Percentiles rank a stretch among this genome's conserved stretches.
Evolutionary conservation across 53 echinoderm and acorn worm species (phyloP).

Genomic region (Zoroaster sp.): DNA sequence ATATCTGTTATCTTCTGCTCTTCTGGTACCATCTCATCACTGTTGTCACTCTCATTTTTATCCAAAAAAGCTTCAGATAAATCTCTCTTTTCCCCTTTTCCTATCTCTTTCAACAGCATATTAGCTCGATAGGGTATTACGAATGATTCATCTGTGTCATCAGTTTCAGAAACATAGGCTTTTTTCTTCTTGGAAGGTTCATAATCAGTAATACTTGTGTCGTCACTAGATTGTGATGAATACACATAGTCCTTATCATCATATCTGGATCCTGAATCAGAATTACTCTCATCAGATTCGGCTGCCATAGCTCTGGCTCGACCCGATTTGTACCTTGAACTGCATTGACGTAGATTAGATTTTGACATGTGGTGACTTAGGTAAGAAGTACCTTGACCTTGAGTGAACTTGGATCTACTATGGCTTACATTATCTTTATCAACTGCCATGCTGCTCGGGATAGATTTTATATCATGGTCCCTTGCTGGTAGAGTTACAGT

Average conservation of each 20-base stretch:
- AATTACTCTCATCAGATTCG: not conserved
- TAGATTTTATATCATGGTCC: no score
- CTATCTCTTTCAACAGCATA: not conserved
- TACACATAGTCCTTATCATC: constrained; percentile 5
- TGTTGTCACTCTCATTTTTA: no score
- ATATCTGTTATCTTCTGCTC: not conserved
- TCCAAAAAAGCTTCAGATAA: not conserved
- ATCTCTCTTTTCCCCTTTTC: not conserved
- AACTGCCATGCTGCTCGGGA: no score
- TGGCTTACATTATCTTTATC: no score
- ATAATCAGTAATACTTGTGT: not conserved
- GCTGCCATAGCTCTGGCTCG: no score
- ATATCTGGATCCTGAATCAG: not conserved
- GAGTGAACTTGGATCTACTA: no score
- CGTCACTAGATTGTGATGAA: not conserved
- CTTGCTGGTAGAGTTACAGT: no score
- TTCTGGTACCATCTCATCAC: not conserved
- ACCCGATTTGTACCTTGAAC: no score
- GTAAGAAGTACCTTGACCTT: no score
- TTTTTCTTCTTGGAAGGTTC: not conserved
- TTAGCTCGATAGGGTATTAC: not conserved
- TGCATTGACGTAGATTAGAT: no score
- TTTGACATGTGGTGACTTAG: no score
- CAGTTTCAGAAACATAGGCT: not conserved
- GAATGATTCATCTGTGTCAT: constrained; percentile 5